phyloP scores from a whole-genome alignment of 2,797 vertebrate species.

The Sternarchorhynchus goeldii region DNA sequence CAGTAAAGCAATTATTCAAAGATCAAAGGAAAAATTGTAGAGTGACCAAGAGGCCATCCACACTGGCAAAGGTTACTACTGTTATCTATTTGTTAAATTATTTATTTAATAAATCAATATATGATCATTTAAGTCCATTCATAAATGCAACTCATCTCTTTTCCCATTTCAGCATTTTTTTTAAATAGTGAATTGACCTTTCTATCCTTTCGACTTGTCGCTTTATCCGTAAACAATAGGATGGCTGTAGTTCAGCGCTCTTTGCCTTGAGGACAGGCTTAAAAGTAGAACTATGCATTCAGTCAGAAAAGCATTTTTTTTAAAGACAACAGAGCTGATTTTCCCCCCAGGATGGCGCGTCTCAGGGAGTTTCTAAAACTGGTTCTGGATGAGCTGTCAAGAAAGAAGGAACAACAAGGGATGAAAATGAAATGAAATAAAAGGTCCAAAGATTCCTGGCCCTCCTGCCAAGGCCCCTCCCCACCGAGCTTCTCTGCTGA shows the following conservation, averaged over 20 bases:
- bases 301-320: constrained; percentile 54
- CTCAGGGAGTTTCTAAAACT: constrained; percentile 56
- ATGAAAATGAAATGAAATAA: constrained; percentile 71
- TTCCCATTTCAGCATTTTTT: background rate
- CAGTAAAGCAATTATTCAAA: constrained; percentile 45
- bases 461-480: constrained; percentile 56
- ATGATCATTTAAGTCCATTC: background rate
- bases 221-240: constrained; percentile 70
- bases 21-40: constrained; percentile 24
- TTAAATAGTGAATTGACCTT: constrained; percentile 14
- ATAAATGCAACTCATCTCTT: background rate
- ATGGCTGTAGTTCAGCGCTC: constrained; percentile 73
- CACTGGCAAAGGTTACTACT: background rate
- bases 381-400: constrained; percentile 75
- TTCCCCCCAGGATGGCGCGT: constrained; percentile 52
- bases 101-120: background rate
- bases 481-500: constrained; percentile 69
- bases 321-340: constrained; percentile 54
- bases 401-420: constrained; percentile 69
- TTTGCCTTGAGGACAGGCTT: constrained; percentile 62
- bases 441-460: constrained; percentile 54
- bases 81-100: background rate
- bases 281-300: constrained; percentile 67
- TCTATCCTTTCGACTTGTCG: constrained; percentile 62
- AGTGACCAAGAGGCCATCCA: constrained; percentile 20